Evolutionary conservation across 1,140 invertebrate species (phyloP).

Genomic region (Danaus melanippus): DNA sequence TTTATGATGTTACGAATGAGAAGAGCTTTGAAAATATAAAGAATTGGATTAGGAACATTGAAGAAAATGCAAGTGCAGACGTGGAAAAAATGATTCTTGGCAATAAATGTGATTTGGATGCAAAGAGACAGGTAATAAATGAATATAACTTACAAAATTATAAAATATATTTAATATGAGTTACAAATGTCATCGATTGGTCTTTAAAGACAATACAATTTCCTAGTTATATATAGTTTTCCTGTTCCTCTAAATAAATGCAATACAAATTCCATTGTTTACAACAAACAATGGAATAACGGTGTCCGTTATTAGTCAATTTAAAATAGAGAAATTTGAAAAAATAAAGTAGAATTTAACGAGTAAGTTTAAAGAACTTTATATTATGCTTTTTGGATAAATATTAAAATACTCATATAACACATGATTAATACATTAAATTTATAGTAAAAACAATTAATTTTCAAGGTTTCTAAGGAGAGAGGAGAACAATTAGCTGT

Average conservation of each 20-base stretch:
- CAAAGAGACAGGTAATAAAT: slow-evolving; percentile 88
- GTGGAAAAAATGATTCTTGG: slow-evolving; percentile 99
- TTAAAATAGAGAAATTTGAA: no score
- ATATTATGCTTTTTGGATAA: no score
- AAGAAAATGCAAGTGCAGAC: slow-evolving; percentile 99
- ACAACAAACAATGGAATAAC: no score
- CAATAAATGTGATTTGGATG: slow-evolving; percentile 99
- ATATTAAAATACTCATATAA: no score
- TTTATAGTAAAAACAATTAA: not conserved
- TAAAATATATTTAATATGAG: not conserved
- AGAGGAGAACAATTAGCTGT: slow-evolving; percentile 88
- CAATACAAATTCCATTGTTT: no score
- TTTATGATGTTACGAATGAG: slow-evolving; percentile 98
- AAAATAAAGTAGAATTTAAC: not conserved
- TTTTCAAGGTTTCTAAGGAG: slow-evolving; percentile 69
- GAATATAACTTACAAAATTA: slow-evolving; percentile 2
- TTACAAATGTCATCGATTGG: no score
- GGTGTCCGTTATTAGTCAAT: no score
- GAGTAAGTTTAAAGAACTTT: not conserved
- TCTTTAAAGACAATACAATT: no score
- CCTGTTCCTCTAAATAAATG: no score
- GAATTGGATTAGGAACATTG: slow-evolving; percentile 98
- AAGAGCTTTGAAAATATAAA: slow-evolving; percentile 99
- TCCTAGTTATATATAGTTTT: no score
- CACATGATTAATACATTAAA: no score